Evolutionary conservation across 2,797 vertebrate genomes (phyloP).

Genomic region (Rhincodon typus): DNA sequence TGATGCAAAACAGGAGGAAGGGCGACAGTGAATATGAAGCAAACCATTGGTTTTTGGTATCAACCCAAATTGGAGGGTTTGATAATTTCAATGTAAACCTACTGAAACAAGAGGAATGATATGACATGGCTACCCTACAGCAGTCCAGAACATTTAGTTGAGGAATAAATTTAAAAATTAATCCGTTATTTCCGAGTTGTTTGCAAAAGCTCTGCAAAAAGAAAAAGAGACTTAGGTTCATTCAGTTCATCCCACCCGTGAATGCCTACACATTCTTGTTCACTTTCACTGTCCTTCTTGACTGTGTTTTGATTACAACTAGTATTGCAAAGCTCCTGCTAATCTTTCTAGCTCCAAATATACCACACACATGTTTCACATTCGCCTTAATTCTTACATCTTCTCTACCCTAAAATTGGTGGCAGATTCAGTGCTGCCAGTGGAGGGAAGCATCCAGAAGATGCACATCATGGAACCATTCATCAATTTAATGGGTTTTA

Average conservation of each 20-base stretch:
- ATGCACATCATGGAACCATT: not conserved
- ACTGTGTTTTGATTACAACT: slow-evolving; percentile 10
- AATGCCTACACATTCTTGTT: not conserved
- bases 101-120: slow-evolving; percentile 47
- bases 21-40: slow-evolving; percentile 37
- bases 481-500: not conserved
- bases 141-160: not conserved
- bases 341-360: not conserved
- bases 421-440: not conserved
- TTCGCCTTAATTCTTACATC: not conserved
- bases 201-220: slow-evolving; percentile 40
- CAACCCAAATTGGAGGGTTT: slow-evolving; percentile 44
- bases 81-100: slow-evolving; percentile 48
- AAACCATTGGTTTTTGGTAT: slow-evolving; percentile 40
- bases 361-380: too few relatives aligned
- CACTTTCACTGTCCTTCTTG: not conserved
- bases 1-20: slow-evolving; percentile 44
- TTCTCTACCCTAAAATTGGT: not conserved
- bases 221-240: not conserved
- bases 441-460: not conserved
- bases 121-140: slow-evolving; percentile 54
- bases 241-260: not conserved
- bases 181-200: slow-evolving; percentile 40
- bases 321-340: not conserved
- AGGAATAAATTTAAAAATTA: slow-evolving; percentile 13